Evolutionary conservation across 2,888 invertebrate species (phyloP).

Genomic region (Ametastegia equiseti): DNA sequence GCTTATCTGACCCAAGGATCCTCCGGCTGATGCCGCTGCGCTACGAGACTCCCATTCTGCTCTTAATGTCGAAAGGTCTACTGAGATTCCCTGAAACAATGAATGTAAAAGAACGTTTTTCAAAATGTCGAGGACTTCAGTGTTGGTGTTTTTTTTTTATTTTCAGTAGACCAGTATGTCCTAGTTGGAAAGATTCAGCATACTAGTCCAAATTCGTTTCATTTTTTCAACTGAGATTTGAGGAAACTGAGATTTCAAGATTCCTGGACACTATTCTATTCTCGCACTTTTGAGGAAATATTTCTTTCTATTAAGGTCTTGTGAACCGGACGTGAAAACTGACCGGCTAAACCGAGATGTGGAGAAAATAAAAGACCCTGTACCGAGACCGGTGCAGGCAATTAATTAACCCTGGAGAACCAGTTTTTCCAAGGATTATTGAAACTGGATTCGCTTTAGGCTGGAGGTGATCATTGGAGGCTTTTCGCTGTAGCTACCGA

Average conservation of each 20-base stretch:
- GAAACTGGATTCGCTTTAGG: slow-evolving; percentile 18
- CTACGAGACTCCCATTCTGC: slow-evolving; percentile 88
- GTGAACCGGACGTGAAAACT: background rate
- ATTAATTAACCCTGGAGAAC: slow-evolving; percentile 7
- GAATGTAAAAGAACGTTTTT: too few species aligned
- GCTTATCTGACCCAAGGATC: slow-evolving; percentile 70
- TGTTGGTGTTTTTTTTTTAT: too few species aligned
- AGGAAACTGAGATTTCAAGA: too few species aligned
- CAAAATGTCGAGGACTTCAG: too few species aligned
- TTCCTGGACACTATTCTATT: too few species aligned
- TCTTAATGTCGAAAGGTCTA: slow-evolving; percentile 90
- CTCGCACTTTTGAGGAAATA: too few species aligned
- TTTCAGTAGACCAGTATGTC: too few species aligned
- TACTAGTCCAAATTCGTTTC: too few species aligned
- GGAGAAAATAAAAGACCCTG: background rate
- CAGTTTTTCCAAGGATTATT: slow-evolving; percentile 32
- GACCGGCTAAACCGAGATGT: background rate
- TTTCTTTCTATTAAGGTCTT: background rate
- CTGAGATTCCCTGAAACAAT: slow-evolving; percentile 85
- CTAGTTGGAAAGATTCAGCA: too few species aligned
- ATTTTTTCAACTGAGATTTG: too few species aligned
- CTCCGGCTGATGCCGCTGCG: slow-evolving; percentile 77
- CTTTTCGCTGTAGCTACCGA: background rate
- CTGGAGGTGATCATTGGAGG: background rate
- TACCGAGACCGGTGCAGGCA: background rate